Evolutionary conservation across 2,797 vertebrate genomes (phyloP).

Genomic region (Meda fulgida): DNA sequence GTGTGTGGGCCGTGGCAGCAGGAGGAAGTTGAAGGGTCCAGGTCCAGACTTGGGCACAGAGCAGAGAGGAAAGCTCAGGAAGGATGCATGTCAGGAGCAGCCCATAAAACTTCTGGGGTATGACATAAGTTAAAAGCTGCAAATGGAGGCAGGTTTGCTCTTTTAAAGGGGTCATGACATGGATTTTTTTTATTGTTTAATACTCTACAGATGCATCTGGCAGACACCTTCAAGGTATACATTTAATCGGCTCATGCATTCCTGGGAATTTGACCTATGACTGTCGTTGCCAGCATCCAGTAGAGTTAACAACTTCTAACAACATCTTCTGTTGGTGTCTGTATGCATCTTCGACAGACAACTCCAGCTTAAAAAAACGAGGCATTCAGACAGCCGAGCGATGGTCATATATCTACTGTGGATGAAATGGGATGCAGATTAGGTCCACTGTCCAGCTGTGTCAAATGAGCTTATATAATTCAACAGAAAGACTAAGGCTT

Average conservation of each 20-base stretch:
- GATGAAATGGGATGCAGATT: conserved; percentile 41
- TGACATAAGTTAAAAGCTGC: conserved; percentile 42
- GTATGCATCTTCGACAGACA: conserved; percentile 4
- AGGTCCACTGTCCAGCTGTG: conserved; percentile 40
- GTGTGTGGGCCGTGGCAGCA: conserved; percentile 64
- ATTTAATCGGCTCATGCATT: neutral
- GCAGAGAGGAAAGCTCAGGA: conserved; percentile 76
- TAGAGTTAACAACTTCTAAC: conserved; percentile 28
- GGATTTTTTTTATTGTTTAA: neutral
- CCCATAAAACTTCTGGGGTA: conserved; percentile 19
- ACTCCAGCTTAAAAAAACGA: neutral
- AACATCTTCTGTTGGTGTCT: conserved; percentile 49
- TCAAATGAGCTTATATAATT: conserved; percentile 47
- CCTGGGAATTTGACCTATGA: neutral
- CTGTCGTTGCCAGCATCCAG: neutral
- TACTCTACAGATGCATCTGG: neutral
- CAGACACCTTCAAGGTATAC: neutral
- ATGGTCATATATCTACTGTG: conserved; percentile 42
- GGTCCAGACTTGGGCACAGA: conserved; percentile 46
- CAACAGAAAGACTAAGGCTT: conserved; percentile 35
- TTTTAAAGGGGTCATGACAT: conserved; percentile 15
- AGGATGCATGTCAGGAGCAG: conserved; percentile 69
- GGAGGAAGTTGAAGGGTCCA: conserved; percentile 59
- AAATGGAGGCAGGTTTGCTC: conserved; percentile 20
- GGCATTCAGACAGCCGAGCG: conserved; percentile 14